Evolutionary conservation across 2,113 vertebrate species (phyloP).

Genomic region (Semicossyphus pulcher): DNA sequence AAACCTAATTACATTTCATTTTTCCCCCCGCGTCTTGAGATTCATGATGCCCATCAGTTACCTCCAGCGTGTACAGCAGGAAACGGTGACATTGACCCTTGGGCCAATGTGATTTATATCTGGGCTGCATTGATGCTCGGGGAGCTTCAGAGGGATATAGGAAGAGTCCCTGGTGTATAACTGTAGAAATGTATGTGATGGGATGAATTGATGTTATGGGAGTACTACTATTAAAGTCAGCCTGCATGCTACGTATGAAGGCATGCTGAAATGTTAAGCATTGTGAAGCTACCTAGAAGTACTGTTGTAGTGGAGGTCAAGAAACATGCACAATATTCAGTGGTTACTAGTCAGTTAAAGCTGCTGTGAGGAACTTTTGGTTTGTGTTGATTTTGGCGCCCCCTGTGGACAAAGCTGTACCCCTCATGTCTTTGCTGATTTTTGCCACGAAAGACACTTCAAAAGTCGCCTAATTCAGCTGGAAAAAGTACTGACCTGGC

Average conservation of each 20-base stretch:
- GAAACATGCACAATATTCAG: too few relatives aligned
- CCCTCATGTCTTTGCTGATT: too few relatives aligned
- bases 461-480: too few relatives aligned
- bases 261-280: background rate
- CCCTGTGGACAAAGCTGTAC: too few relatives aligned
- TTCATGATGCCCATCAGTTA: constrained; percentile 33
- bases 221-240: background rate
- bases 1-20: constrained; percentile 53
- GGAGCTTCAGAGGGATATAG: background rate
- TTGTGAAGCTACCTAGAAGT: background rate
- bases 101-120: constrained; percentile 21
- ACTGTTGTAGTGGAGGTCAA: background rate
- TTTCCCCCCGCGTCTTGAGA: constrained; percentile 10
- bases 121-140: constrained; percentile 9
- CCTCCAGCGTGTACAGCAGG: background rate
- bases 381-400: too few relatives aligned
- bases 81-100: constrained; percentile 3
- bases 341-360: too few relatives aligned
- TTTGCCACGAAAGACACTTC: too few relatives aligned
- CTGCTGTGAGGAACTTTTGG: too few relatives aligned
- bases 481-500: too few relatives aligned
- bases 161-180: background rate
- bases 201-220: background rate
- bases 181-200: background rate
- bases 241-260: background rate